Evolutionary conservation across 2,113 vertebrate species (phyloP), one percentile per base, ranked within the genome.

Genomic region (Ceyx margarethae): DNA sequence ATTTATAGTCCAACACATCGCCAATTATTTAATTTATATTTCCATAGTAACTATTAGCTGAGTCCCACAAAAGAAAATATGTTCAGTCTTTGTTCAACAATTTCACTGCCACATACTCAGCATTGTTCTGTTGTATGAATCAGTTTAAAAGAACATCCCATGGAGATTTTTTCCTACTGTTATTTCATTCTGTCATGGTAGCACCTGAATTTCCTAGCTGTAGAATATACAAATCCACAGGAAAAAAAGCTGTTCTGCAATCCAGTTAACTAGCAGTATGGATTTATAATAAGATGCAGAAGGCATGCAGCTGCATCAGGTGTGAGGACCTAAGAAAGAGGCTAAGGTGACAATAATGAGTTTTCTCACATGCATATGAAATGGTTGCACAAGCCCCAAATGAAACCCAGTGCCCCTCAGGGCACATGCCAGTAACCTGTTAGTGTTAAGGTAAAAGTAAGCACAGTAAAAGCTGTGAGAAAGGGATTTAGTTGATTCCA

Each of bases 21-120:
- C 33, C 68, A 81, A 66, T 93, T 93, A 90, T 95, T 95, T 92
- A 86, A 91, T 95, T 87, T 95, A 42, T 8, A 88, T 90, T 92
- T 89, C 83, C 66, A 90, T 92, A 94, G 81, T 81, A 95, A 93
- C 74, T 65, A 73, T 85, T 91, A 91, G 46, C 50, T 62, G 50
- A 73, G 84, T 68, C 22, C 58, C 75, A 37, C 50, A 66, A 82
- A 58, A 76, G 57, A 69, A 91, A 66, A 72, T 64, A 19, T 13
- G 31, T 56, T 48, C 53, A 57, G 23, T 35, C 64, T 75, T 91
- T 93, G 61, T 77, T 94, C 57, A 57, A 54, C 65, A 57, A 50
- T 66, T 62, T 56, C 69, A 33, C 4, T 66, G 71, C 90, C 33
- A 65, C 62, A 73, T 45, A 50, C 6, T 11, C 28, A 26, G 46